A percentile compares a stretch with the other conserved stretches of the same genome.
phyloP scores from a whole-genome alignment of 2,797 vertebrate species.

The Pseudopleuronectes americanus region DNA sequence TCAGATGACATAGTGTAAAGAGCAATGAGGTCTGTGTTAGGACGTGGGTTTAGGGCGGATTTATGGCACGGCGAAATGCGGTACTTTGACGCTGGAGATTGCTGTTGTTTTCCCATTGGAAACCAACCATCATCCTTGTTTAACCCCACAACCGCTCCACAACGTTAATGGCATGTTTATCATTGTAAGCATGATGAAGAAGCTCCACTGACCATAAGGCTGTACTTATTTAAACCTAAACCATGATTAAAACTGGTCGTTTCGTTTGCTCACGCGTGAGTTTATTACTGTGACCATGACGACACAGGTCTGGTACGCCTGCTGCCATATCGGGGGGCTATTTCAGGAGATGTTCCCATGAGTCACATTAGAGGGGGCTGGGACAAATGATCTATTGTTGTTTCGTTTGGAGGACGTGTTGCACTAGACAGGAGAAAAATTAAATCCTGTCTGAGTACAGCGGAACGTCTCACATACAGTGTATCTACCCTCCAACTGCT shows the following conservation, averaged over 20 bases:
- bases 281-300: background rate
- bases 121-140: background rate
- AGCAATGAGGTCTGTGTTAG: background rate
- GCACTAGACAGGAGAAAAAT: background rate
- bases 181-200: background rate
- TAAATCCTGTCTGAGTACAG: background rate
- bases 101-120: background rate
- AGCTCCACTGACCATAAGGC: background rate
- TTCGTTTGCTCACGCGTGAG: background rate
- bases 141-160: background rate
- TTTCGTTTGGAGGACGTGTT: background rate
- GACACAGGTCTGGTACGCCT: background rate
- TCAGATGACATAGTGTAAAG: background rate
- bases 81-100: background rate
- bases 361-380: background rate
- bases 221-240: background rate
- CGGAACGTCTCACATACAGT: conserved; percentile 4
- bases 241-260: background rate
- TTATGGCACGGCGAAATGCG: background rate
- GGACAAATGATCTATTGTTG: background rate
- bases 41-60: no score
- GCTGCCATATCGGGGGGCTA: background rate
- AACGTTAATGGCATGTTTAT: background rate
- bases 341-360: background rate
- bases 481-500: background rate